phyloP scores from a whole-genome alignment of 1,140 invertebrate species.

The Wasmannia auropunctata region DNA sequence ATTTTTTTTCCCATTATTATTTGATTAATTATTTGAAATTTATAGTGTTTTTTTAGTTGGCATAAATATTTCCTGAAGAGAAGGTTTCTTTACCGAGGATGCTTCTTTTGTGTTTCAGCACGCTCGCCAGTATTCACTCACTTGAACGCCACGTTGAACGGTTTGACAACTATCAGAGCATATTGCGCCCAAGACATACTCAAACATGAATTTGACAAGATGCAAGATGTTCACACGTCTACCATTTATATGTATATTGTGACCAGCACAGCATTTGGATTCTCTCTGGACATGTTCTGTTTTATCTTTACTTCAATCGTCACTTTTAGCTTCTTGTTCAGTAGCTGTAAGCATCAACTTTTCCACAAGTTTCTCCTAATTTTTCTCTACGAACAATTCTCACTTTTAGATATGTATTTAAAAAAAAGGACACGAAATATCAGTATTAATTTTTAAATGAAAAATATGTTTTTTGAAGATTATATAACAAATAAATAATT shows the following conservation, averaged over 20 bases:
- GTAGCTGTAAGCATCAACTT: conserved; percentile 68
- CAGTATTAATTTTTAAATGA: background rate
- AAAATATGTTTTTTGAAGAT: background rate
- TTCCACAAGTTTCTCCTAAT: background rate
- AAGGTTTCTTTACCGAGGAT: no score
- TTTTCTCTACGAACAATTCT: background rate
- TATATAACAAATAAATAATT: background rate
- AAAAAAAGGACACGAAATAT: background rate
- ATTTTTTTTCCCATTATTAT: background rate
- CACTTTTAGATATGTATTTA: background rate
- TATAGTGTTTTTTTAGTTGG: conserved; percentile 88
- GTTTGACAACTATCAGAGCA: conserved; percentile 95
- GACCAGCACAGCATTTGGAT: conserved; percentile 89
- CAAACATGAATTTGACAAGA: conserved; percentile 91
- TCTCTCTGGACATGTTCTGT: conserved; percentile 90
- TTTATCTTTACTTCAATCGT: conserved; percentile 88
- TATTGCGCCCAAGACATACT: conserved; percentile 92
- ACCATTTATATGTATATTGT: conserved; percentile 89
- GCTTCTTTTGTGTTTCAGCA: conserved; percentile 86
- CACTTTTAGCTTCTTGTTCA: conserved; percentile 87
- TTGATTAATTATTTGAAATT: background rate
- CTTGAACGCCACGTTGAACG: conserved; percentile 94
- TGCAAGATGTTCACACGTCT: conserved; percentile 87
- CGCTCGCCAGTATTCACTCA: conserved; percentile 95
- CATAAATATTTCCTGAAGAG: background rate